Evolutionary conservation across 2,888 invertebrate genomes (phyloP), one percentile per base, ranked within the genome.

Genomic region (Drosophila antonietae): DNA sequence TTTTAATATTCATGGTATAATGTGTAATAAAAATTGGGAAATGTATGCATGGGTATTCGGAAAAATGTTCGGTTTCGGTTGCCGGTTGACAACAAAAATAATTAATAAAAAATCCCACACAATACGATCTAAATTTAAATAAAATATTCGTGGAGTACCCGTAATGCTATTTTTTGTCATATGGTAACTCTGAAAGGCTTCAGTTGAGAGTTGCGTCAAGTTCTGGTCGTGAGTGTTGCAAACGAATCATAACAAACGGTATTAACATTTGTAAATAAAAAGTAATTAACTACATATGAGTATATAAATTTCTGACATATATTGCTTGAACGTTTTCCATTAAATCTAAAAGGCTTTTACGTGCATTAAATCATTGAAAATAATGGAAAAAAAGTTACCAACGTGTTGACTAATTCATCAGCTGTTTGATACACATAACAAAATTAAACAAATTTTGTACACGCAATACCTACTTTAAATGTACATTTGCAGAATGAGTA

Each of bases 171-270:
- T 39, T 60, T 67, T 1, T 1, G 2, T 23, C 44, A 10, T 31
- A 46, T 68, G 75, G 79, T 74, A 73, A 47, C 68, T 28, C 78
- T 51, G 23, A n/a, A 43, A n/a, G 28, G n/a, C 18, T 39, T 65
- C 49, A 73, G 68, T 68, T 56, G 51, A 46, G 31, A 61, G n/a
- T 62, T 63, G 55, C 59, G 49, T 49, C 60, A 65, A 52, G 46
- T 70, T 96, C 96, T 47, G 75, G 80, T 28, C 82, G 88, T 20
- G 70, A 84, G 53, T 74, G 68, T 57, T 79, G 68, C 7, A 67
- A 44, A 8, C 68, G 23, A 60, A 75, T 57, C 35, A 73, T 59
- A 74, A 35, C 37, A 57, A 57, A 68, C 59, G 55, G 46, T 57
- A 63, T 46, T 65, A 62, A 52, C 41, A 18, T 43, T 28, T 51